phyloP scores from a whole-genome alignment of 2,797 vertebrate species.

The Leucoraja ocellata region DNA sequence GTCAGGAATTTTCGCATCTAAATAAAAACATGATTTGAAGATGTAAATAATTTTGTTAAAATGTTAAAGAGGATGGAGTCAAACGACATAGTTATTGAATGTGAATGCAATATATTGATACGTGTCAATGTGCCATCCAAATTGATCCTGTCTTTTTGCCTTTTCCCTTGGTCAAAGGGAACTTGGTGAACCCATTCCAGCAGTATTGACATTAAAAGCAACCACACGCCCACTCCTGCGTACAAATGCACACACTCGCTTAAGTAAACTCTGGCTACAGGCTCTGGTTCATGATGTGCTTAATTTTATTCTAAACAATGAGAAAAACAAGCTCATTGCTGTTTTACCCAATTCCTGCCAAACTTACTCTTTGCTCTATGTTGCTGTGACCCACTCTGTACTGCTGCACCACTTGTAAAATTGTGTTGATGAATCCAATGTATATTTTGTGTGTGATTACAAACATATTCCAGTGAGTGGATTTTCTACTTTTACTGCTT shows the following conservation, averaged over 20 bases:
- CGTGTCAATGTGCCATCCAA: slow-evolving; percentile 2
- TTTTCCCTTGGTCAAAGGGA: background rate
- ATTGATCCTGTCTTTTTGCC: slow-evolving; percentile 15
- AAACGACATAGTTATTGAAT: background rate
- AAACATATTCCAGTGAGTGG: slow-evolving; percentile 41
- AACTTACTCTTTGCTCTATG: slow-evolving; percentile 39
- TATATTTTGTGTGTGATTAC: slow-evolving; percentile 42
- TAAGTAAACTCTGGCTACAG: slow-evolving; percentile 12
- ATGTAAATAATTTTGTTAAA: background rate
- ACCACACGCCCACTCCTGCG: background rate
- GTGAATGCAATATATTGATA: slow-evolving; percentile 30
- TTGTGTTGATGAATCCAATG: slow-evolving; percentile 41
- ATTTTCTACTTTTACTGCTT: slow-evolving; percentile 41
- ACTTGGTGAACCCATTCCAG: background rate
- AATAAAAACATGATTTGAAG: background rate
- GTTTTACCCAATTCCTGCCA: slow-evolving; percentile 39
- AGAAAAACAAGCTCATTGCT: slow-evolving; percentile 31
- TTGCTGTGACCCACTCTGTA: slow-evolving; percentile 38
- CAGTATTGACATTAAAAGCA: slow-evolving; percentile 13
- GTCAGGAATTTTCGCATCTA: background rate
- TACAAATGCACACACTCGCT: background rate
- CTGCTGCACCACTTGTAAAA: slow-evolving; percentile 41
- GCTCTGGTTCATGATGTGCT: slow-evolving; percentile 24
- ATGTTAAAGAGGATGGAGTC: background rate
- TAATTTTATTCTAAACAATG: slow-evolving; percentile 24